Base-by-base conservation (phyloP, 2,888 invertebrate genomes). In the Trachelus tabidus region DNA sequence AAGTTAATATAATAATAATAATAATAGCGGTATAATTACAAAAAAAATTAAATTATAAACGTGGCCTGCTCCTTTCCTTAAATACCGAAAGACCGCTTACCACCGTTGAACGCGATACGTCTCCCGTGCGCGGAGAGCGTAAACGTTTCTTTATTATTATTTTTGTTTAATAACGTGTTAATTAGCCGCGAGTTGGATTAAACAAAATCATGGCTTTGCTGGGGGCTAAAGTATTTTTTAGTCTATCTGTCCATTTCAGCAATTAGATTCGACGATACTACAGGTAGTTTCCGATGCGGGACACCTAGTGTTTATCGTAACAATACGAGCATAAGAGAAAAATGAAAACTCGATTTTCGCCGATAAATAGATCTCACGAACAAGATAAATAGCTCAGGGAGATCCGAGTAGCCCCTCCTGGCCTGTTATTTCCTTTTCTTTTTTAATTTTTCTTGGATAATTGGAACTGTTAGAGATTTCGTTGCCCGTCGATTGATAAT, bases 1-100 rank as follows among this genome's bases (percentile, higher is more conserved):
- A 79, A 79, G 76, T 83, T 92, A 92, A 79, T 91, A 83, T 91
- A 92, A 84, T 90, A 92, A 83, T 90, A 92, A 71, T 30, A 33
- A 71, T 34, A 71, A 71, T 15, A 71, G 71, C 31, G 34, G 30
- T 74, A 74, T 31, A 71, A 71, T 71, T 71, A 71, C 71, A 71
- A 71, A 71, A 71, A 56, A 71, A 71, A 71, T 71, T 71, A 71
- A 74, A 37, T 74, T 74, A 74, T 31, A 74, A 31, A 71, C 56
- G 34, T 71, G 31, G 31, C 34, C 34, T 71, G 71, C 56, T 56
- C 56, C 56, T 56, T 56, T 56, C 56, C 56, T 56, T 56, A 56
- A 56, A 56, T 56, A 56, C 23, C 56, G 56, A 56, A 56, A 56
- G 56, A 56, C 56, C 56, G 56, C 56, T 56, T 9, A 56, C 56